phyloP scores from a whole-genome alignment of 1,140 invertebrate genomes.

The Neuroterus valhalla region DNA sequence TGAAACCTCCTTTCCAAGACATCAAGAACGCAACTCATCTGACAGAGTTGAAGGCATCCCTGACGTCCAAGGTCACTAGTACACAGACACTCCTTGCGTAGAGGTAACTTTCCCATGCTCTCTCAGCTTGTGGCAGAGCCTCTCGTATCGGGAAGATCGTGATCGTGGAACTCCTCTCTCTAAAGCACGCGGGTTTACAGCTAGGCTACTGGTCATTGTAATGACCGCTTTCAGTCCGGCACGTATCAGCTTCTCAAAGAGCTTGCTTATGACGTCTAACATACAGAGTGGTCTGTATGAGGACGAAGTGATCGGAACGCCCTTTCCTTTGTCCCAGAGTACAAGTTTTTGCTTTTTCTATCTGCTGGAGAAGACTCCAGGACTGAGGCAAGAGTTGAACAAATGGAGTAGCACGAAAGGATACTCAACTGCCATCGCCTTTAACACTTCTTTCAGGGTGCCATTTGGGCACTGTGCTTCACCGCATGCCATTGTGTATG shows the following conservation, averaged over 20 bases:
- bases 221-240: background rate
- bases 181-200: background rate
- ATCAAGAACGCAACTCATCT: slow-evolving; percentile 9
- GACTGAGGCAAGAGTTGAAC: background rate
- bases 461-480: no score
- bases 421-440: no score
- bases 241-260: background rate
- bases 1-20: no score
- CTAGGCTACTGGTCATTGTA: background rate
- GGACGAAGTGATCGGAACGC: no score
- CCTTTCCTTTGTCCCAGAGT: background rate
- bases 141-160: no score
- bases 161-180: background rate
- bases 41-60: background rate
- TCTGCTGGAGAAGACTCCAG: background rate
- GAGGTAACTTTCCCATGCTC: no score
- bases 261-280: background rate
- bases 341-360: background rate
- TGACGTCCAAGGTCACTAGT: background rate
- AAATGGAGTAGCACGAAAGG: background rate
- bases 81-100: background rate
- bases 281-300: no score
- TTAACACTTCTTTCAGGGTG: no score
- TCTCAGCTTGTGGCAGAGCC: background rate
- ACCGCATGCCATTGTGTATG: no score